Evolutionary conservation across 2,113 vertebrate species (phyloP), one percentile per base, ranked within the genome.

Genomic region (Poeciliopsis turrubarensis): DNA sequence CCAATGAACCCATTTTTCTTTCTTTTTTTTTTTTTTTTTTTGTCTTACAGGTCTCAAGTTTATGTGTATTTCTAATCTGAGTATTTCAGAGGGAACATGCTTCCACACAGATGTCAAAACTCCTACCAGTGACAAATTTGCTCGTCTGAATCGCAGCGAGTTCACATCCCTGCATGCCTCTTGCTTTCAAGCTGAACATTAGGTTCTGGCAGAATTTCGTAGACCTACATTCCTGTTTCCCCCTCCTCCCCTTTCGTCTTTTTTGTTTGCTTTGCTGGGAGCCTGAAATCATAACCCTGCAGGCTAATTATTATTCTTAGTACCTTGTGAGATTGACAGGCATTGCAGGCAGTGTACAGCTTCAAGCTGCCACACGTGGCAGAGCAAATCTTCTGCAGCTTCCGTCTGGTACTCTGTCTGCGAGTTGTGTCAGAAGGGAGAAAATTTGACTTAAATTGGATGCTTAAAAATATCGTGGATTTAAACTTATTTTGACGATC

Each of bases 21-120:
- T 34, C 9, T 34, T 9, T 32, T 34, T 34, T 34, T 9, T 32
- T 32, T 32, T 3, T 30, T 31, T 31, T 31, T 37, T 30, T 12
- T 12, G n/a, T 77, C 78, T 84, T 75, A 14, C 1, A 11, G 10
- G 47, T 61, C 51, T 68, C 31, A 37, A 31, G 30, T 68, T 81
- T n/a, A 65, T 26, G 62, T 77, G 68, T 66, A 81, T 83, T 83
- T 85, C 75, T 61, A 67, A 73, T 65, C 2, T 9, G 29, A 71
- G n/a, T 63, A 65, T 75, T 68, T 87, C 68, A 61, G 70, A 77
- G 80, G 80, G 77, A 73, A 74, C 69, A 70, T 73, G 32, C 54
- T 39, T 44, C 26, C 66, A 63, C 72, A 70, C 64, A 62, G 73
- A 72, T 79, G 73, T 75, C 74, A 79, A 15, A 79, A 3, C 54